Base-by-base conservation (phyloP, 2,113 vertebrate genomes). In the Carassius carassius region DNA sequence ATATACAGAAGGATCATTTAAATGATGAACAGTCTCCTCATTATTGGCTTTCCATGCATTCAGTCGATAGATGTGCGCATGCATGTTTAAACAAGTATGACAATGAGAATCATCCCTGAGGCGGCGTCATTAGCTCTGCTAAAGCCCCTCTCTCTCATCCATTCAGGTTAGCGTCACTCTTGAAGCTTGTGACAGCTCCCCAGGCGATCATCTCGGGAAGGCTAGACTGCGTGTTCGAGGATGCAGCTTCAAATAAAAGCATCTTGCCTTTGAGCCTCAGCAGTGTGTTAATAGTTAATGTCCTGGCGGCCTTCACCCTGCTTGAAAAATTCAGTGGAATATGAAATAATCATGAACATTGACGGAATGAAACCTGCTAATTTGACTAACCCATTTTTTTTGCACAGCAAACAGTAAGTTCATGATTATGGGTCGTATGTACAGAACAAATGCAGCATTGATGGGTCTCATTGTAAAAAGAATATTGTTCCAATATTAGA, bases 331-430 rank as follows among this genome's bases (percentile, higher is more conserved):
- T 93, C 88, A 95, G 79, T 79, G 88, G 77, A 25, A 56, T 77
- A 94, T 95, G 90, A 94, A 95, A 94, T 93, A 94, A 90, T 94
- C 89, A 95, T 95, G 93, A 95, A 91, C 92, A 87, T 90, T 94
- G 94, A 94, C 94, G 94, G 93, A 94, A 93, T 90, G 92, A 94
- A 93, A 93, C 93, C 90, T 86, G 90, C 92, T 94, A 93, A 95
- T 95, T 94, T 94, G 93, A 92, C 90, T 87, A 84, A 86, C 91
- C 90, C 86, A 87, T 92, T 91, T 92, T 87, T 73, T 83, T 86
- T 19, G 11, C 78, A 81, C 82, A 78, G 84, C 84, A 82, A 72
- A 65, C 86, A 82, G 21, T 90, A 81, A 87, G 67, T 85, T 87
- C 82, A 54, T 51, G 73, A 86, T 83, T 83, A 80, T 84, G 21